Conservation (phyloP, 2,888 invertebrate species). For the Morpho achilles region DNA sequence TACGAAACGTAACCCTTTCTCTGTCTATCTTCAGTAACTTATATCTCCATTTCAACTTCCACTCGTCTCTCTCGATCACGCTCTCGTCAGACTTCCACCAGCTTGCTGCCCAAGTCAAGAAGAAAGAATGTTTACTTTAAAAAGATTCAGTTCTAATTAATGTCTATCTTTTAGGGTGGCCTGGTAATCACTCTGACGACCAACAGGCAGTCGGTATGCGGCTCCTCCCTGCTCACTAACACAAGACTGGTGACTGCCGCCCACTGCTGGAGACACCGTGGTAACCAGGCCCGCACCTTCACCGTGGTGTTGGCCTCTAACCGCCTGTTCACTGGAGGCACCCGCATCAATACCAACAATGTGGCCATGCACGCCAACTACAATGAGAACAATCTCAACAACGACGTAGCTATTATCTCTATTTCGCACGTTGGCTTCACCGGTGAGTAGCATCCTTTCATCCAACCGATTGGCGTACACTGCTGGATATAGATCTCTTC, state of each 20-base stretch:
- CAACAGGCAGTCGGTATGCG: constrained; percentile 32
- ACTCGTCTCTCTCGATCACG: too few species aligned
- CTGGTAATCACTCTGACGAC: constrained; percentile 37
- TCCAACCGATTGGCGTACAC: too few species aligned
- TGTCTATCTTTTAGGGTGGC: constrained; percentile 34
- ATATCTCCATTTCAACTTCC: too few species aligned
- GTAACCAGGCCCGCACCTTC: constrained; percentile 30
- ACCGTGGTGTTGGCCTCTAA: constrained; percentile 42
- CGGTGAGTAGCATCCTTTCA: too few species aligned
- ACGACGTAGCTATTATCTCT: constrained; percentile 42
- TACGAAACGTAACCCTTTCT: too few species aligned
- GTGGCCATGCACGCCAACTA: constrained; percentile 25
- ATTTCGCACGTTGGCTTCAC: constrained; percentile 17
- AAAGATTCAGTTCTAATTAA: too few species aligned
- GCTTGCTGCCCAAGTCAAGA: too few species aligned
- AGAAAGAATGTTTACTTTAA: too few species aligned
- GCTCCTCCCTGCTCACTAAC: background rate
- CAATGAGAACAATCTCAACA: constrained; percentile 23
- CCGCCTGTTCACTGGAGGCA: constrained; percentile 38
- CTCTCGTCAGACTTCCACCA: too few species aligned
- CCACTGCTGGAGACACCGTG: too few species aligned
- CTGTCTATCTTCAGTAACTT: too few species aligned
- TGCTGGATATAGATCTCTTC: too few species aligned
- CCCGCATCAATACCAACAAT: constrained; percentile 34
- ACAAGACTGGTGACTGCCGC: constrained; percentile 12